Base-by-base conservation (phyloP, 2,113 vertebrate genomes). In the Recurvirostra avosetta region DNA sequence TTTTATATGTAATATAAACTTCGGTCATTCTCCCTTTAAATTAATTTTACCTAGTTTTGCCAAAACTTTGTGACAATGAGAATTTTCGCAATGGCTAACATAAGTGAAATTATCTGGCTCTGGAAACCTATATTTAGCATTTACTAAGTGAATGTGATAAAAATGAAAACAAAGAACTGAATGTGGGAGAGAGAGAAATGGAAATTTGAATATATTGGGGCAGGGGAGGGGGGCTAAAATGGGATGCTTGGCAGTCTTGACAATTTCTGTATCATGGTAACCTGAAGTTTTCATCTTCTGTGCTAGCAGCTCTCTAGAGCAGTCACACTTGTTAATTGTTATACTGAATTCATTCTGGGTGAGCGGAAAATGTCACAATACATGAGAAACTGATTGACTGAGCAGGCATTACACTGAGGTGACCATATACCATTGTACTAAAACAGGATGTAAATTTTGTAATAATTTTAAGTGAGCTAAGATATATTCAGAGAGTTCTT, bases 141-240 rank as follows among this genome's bases (percentile, higher is more conserved):
- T 75, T 76, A 36, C 10, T 67, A 43, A 53, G 23, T 56, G 63
- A 52, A 38, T 84, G 22, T 41, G 40, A 4, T 40, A 58, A 86
- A 76, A 80, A 62, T 40, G 36, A 67, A 76, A 50, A 75, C 20
- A 58, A 53, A 56, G 20, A 74, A 22, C 9, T 49, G 26, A 53
- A 65, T 29, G 11, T 68, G 49, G 30, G 58, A 56, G 58, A 63
- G 40, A 53, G 32, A 58, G 8, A 82, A 85, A 67, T 41, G 14
- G 41, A 62, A 88, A 41, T 4, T 65, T 13, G 13, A 43, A 25
- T 84, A 43, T 41, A 12, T 56, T 71, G 11, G 5, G 12, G 8
- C 0, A 7, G 8, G 45, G 18, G 16, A 1, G 2, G 4, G 16
- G 8, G 5, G 3, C 12, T 21, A n/a, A 82, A 92, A 56, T 56